A percentile compares a stretch with the other conserved stretches of the same genome.
These are phyloP conservation scores for Pachymerium ferrugineum DNA, from an alignment of 2,888 invertebrate genomes.

Conservation along the genomic window DNA sequence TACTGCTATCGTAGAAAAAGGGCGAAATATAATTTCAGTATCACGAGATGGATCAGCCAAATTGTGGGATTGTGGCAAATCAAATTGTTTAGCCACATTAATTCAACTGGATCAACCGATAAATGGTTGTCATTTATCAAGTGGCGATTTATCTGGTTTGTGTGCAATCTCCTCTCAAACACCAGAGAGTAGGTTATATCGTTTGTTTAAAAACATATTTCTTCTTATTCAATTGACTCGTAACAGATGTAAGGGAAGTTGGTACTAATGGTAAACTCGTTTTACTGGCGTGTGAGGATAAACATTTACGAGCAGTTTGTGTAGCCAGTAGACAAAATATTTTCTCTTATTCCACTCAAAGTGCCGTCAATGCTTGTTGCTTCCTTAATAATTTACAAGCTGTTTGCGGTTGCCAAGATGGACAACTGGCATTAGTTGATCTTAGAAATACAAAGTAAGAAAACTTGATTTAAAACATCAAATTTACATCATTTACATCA, in stretches of 20 bases:
- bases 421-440: slow-evolving; percentile 46
- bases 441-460: slow-evolving; percentile 35
- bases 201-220: not conserved
- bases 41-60: slow-evolving; percentile 65
- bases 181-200: not conserved
- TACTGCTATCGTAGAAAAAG: slow-evolving; percentile 60
- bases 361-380: slow-evolving; percentile 57
- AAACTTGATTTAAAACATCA: slow-evolving; percentile 28
- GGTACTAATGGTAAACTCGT: slow-evolving; percentile 59
- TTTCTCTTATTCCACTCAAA: slow-evolving; percentile 38
- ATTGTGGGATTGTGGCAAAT: slow-evolving; percentile 64
- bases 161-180: not conserved
- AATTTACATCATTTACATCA: slow-evolving; percentile 20
- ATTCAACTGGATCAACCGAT: slow-evolving; percentile 54
- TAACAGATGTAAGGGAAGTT: slow-evolving; percentile 53
- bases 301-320: slow-evolving; percentile 54
- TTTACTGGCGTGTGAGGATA: slow-evolving; percentile 58
- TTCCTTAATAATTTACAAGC: slow-evolving; percentile 52
- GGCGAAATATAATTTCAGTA: slow-evolving; percentile 63
- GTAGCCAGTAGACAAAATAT: slow-evolving; percentile 52
- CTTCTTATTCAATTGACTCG: slow-evolving; percentile 24
- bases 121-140: slow-evolving; percentile 53
- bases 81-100: slow-evolving; percentile 55
- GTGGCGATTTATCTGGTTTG: not conserved
- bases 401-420: slow-evolving; percentile 58